Evolutionary conservation across 2,113 vertebrate genomes (phyloP).

Genomic region (Cephalopholis sonnerati): DNA sequence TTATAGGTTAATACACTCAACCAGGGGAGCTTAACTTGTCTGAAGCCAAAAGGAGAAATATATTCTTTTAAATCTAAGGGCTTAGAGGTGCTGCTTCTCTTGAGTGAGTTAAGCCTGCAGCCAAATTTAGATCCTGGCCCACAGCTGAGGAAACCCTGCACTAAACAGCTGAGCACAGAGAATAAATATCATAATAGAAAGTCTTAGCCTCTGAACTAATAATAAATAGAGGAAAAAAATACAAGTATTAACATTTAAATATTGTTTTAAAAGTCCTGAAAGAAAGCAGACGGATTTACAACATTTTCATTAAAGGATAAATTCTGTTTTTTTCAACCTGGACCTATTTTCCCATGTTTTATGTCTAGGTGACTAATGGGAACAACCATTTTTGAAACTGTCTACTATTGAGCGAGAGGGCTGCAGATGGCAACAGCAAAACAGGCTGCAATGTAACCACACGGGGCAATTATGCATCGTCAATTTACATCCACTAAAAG

Average conservation of each 20-base stretch:
- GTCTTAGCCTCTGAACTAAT: background rate
- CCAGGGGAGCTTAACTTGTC: conserved; percentile 15
- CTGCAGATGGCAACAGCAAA: too few relatives aligned
- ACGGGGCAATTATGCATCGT: too few relatives aligned
- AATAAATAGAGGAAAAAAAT: background rate
- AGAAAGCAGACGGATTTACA: background rate
- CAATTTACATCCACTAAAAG: too few relatives aligned
- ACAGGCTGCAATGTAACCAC: too few relatives aligned
- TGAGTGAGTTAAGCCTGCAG: conserved; percentile 34
- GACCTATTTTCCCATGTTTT: too few relatives aligned
- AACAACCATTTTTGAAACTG: too few relatives aligned
- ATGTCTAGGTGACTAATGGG: too few relatives aligned
- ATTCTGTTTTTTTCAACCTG: too few relatives aligned
- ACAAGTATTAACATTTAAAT: background rate
- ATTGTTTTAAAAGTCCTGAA: background rate
- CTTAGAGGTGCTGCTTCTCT: conserved; percentile 15
- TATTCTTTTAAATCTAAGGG: conserved; percentile 41
- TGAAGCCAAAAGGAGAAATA: conserved; percentile 25
- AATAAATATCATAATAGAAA: conserved; percentile 1
- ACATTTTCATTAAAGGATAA: background rate
- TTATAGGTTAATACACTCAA: conserved; percentile 57
- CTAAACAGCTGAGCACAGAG: conserved; percentile 9
- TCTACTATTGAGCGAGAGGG: too few relatives aligned
- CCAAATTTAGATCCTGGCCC: conserved; percentile 24
- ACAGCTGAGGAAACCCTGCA: conserved; percentile 25